Percentiles rank a stretch among this genome's conserved stretches.
Conservation (phyloP, 2,113 vertebrate species). For the Pandion haliaetus region DNA sequence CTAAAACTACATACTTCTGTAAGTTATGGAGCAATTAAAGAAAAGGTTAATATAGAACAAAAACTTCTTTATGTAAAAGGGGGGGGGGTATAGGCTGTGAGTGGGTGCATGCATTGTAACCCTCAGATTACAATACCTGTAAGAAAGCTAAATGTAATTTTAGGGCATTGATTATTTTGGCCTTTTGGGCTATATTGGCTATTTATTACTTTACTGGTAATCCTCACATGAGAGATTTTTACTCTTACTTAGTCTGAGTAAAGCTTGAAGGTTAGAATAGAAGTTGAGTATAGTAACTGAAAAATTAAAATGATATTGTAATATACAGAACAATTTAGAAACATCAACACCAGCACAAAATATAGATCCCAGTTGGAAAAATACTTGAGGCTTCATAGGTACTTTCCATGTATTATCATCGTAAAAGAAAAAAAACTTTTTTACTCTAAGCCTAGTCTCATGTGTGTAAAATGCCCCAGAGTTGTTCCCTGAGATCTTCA, state of each 20-base stretch:
- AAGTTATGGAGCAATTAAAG: neutral
- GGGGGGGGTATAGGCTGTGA: neutral
- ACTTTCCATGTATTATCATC: neutral
- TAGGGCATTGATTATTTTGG: neutral
- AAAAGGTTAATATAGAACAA: neutral
- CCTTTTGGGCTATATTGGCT: neutral
- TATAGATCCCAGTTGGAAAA: neutral
- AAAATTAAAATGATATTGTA: neutral
- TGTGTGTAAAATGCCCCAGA: neutral
- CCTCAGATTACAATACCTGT: neutral
- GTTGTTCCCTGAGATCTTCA: neutral
- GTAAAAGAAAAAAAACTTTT: neutral
- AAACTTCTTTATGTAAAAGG: neutral
- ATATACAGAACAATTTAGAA: neutral
- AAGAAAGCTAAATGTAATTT: neutral
- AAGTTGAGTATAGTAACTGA: neutral
- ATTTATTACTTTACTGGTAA: neutral
- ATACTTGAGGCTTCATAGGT: neutral
- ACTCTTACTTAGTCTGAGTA: neutral
- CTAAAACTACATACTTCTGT: neutral
- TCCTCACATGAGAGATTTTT: neutral
- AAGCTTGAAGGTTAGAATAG: neutral
- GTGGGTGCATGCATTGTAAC: neutral
- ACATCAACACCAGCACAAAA: neutral
- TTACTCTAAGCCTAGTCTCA: neutral